phyloP scores from a whole-genome alignment of 2,888 invertebrate genomes.

The Agrotis ipsilon region DNA sequence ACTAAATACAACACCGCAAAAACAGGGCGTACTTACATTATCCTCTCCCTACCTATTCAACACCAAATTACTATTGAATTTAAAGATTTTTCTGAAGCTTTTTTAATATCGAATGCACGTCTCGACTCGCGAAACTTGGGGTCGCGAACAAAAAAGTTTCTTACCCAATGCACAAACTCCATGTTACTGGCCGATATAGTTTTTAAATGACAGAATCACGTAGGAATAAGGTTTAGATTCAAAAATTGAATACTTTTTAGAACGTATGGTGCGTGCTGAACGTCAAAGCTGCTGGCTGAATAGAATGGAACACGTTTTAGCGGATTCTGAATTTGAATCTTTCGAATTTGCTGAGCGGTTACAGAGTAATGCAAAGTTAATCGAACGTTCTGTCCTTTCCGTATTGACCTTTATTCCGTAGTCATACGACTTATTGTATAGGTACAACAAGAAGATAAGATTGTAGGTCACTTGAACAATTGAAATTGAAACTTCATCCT shows the following conservation, averaged over 20 bases:
- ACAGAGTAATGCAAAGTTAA: slow-evolving; percentile 47
- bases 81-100: slow-evolving; percentile 88
- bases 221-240: slow-evolving; percentile 84
- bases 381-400: slow-evolving; percentile 8
- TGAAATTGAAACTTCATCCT: slow-evolving; percentile 44
- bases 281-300: slow-evolving; percentile 80
- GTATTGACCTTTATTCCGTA: slow-evolving; percentile 44
- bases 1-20: slow-evolving; percentile 89
- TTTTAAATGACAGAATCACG: slow-evolving; percentile 72
- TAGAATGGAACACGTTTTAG: slow-evolving; percentile 84
- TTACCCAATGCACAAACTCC: slow-evolving; percentile 66
- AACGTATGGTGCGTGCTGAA: slow-evolving; percentile 74
- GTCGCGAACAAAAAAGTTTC: slow-evolving; percentile 76
- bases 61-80: slow-evolving; percentile 90
- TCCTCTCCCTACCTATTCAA: slow-evolving; percentile 85
- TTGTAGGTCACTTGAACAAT: slow-evolving; percentile 27
- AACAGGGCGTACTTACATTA: slow-evolving; percentile 87
- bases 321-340: slow-evolving; percentile 78
- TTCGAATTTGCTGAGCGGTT: slow-evolving; percentile 68
- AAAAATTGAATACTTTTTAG: slow-evolving; percentile 69
- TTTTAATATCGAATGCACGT: slow-evolving; percentile 86
- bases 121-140: slow-evolving; percentile 76
- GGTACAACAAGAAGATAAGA: slow-evolving; percentile 23
- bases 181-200: slow-evolving; percentile 63
- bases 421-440: slow-evolving; percentile 28